Evolutionary conservation across 1,140 invertebrate genomes (phyloP).

Genomic region (Zaprionus kolodkinae): DNA sequence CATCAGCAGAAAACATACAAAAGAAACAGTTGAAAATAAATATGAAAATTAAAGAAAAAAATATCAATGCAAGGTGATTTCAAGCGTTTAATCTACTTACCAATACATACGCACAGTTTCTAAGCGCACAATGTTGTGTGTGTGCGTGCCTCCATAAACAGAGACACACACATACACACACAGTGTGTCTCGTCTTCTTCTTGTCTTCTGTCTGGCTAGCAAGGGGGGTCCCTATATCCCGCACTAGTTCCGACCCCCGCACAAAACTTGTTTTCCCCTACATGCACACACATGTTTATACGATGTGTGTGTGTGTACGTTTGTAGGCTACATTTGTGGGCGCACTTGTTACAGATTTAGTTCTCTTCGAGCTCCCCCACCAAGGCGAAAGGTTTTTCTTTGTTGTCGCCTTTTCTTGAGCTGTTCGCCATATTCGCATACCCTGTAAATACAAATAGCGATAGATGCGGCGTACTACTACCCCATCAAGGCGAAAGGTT

Average conservation of each 20-base stretch:
- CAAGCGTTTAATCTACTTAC: conserved; percentile 46
- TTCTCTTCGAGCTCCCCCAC: conserved; percentile 23
- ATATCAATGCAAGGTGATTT: conserved; percentile 45
- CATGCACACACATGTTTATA: conserved; percentile 12
- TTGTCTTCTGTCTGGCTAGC: conserved; percentile 23
- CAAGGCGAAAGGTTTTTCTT: conserved; percentile 41
- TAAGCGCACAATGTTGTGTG: conserved; percentile 13
- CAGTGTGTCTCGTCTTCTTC: conserved; percentile 42
- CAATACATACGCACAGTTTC: conserved; percentile 21
- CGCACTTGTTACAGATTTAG: conserved; percentile 70
- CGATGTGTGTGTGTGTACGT: conserved; percentile 1
- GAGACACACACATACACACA: not conserved
- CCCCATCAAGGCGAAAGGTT: too few relatives aligned
- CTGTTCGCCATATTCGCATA: conserved; percentile 14
- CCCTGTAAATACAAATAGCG: conserved; percentile 1
- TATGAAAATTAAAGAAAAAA: conserved; percentile 40
- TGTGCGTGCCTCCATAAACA: conserved; percentile 32
- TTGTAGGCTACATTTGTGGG: conserved; percentile 14
- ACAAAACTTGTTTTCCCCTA: conserved; percentile 39
- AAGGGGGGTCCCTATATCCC: conserved; percentile 12
- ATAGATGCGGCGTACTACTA: not conserved
- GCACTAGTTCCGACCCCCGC: not conserved
- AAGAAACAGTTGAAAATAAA: conserved; percentile 22
- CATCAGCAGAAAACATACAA: conserved; percentile 24
- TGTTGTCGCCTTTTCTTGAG: conserved; percentile 37